Conservation (phyloP, 2,113 vertebrate genomes). For the Calidris pygmaea region DNA sequence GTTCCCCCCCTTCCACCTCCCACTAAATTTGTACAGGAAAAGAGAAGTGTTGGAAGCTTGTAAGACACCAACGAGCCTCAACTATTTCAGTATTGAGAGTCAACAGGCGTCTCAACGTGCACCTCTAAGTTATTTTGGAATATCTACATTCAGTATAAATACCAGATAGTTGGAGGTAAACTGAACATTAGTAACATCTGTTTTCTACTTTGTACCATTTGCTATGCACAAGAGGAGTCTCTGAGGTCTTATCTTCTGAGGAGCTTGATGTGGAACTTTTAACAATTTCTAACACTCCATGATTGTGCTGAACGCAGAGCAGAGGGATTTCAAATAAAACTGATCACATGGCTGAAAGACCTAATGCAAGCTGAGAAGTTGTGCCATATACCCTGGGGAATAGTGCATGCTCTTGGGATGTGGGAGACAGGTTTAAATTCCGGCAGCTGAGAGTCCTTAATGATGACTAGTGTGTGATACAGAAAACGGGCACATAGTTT, state of each 20-base stretch:
- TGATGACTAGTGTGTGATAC: background rate
- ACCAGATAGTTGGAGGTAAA: background rate
- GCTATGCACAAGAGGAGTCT: background rate
- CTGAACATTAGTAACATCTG: background rate
- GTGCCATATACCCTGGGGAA: background rate
- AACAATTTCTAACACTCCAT: background rate
- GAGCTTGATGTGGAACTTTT: background rate
- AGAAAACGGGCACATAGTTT: background rate
- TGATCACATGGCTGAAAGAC: background rate
- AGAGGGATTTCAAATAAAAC: background rate
- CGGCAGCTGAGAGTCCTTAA: background rate
- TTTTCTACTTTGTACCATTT: background rate
- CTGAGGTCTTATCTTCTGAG: background rate
- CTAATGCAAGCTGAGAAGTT: background rate
- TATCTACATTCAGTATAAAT: background rate
- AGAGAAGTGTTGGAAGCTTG: background rate
- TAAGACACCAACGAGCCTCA: background rate
- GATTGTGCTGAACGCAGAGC: background rate
- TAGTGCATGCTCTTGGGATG: background rate
- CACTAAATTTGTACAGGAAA: background rate
- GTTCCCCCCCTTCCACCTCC: no score
- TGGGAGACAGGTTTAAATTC: background rate
- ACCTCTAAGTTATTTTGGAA: background rate
- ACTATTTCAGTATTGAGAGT: accelerated
- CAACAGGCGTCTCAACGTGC: background rate